Percentiles rank a stretch among this genome's conserved stretches.
Evolutionary conservation across 2,113 vertebrate genomes (phyloP).

Genomic region (Muntiacus muntjak): DNA sequence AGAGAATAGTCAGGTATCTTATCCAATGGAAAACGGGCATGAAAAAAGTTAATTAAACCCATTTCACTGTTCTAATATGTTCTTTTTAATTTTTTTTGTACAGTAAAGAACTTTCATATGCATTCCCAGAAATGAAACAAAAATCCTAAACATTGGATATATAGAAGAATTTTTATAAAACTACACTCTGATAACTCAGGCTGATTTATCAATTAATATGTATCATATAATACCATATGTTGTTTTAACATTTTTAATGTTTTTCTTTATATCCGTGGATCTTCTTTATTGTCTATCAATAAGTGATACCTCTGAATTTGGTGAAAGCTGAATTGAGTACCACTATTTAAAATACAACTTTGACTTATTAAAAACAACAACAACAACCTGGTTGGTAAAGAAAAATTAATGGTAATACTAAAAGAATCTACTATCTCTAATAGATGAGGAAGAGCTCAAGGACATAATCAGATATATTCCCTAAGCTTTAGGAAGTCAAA

Average conservation of each 20-base stretch:
- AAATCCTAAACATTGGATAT: background rate
- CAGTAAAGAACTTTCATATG: background rate
- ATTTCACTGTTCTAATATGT: background rate
- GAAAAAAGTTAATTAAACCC: background rate
- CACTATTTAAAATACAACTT: background rate
- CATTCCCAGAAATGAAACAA: background rate
- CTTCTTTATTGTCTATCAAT: background rate
- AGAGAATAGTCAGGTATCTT: background rate
- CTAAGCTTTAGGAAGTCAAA: background rate
- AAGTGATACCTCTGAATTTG: background rate
- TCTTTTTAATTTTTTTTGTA: conserved; percentile 17
- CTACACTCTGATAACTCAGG: background rate
- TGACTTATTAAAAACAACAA: background rate
- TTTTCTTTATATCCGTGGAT: background rate
- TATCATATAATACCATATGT: background rate
- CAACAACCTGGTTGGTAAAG: background rate
- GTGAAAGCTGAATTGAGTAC: background rate
- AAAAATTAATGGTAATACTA: background rate
- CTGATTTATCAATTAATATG: background rate
- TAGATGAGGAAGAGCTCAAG: background rate
- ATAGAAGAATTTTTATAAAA: background rate
- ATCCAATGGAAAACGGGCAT: background rate
- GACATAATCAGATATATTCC: background rate
- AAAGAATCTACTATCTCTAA: background rate
- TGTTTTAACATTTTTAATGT: background rate